Evolutionary conservation across 2,888 invertebrate species (phyloP).

Genomic region (Ernsta delagoae): DNA sequence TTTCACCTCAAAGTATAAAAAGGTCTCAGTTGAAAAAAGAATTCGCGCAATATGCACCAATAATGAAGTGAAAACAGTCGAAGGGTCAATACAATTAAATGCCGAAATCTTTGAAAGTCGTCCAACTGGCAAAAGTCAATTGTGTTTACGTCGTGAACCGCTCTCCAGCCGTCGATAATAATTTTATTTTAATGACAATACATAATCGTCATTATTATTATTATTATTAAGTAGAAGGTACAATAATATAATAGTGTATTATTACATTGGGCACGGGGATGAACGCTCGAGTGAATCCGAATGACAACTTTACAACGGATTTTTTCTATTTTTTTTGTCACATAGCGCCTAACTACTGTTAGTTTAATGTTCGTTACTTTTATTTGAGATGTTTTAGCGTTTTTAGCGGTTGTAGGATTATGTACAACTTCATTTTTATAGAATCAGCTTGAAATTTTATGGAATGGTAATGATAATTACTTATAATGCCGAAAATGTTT

Average conservation of each 20-base stretch:
- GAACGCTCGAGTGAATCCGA: constrained; percentile 78
- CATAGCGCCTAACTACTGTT: constrained; percentile 26
- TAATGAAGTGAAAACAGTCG: constrained; percentile 65
- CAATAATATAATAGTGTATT: constrained; percentile 70
- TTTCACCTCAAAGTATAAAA: constrained; percentile 21
- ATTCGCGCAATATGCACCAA: constrained; percentile 46
- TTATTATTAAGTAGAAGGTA: constrained; percentile 58
- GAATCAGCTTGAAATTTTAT: no score
- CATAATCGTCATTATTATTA: constrained; percentile 63
- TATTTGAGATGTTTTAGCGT: constrained; percentile 41
- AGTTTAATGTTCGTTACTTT: constrained; percentile 45
- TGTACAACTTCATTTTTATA: background rate
- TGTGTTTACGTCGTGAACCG: constrained; percentile 78
- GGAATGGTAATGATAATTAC: no score
- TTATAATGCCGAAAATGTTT: no score
- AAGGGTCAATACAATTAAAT: constrained; percentile 80
- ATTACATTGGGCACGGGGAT: constrained; percentile 73
- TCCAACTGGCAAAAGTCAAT: constrained; percentile 81
- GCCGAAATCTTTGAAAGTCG: constrained; percentile 74
- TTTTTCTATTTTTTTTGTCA: constrained; percentile 49
- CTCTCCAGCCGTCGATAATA: constrained; percentile 74
- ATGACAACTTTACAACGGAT: constrained; percentile 63
- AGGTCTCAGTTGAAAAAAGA: constrained; percentile 32
- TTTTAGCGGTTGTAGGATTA: background rate
- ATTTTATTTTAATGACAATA: constrained; percentile 72